Percentiles rank a stretch among this genome's conserved stretches.
These are phyloP conservation scores for Ditylenchus dipsaci DNA, from an alignment of 1,140 invertebrate species.

Conservation along the genomic window DNA sequence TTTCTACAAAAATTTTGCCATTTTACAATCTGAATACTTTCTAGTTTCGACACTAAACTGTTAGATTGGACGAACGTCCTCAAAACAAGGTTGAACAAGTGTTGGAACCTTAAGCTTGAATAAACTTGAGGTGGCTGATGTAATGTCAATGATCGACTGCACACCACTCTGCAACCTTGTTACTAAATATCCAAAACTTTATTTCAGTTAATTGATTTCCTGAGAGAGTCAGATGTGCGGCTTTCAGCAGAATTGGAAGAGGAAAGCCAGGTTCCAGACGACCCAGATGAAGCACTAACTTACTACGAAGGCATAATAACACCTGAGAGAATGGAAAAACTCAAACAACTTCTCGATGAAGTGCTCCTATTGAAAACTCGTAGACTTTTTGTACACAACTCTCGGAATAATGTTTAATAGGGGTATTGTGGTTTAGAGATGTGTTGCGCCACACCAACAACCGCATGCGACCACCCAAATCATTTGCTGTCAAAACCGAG, in stretches of 20 bases:
- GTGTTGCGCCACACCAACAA: constrained; percentile 1
- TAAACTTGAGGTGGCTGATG: too few relatives aligned
- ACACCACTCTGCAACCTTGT: too few relatives aligned
- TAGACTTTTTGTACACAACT: not conserved
- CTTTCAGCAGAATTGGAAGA: constrained; percentile 7
- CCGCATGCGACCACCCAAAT: not conserved
- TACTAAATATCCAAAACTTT: not conserved
- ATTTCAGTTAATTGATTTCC: constrained; percentile 12
- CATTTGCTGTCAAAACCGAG: too few relatives aligned
- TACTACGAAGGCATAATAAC: constrained; percentile 22
- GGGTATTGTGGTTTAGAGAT: too few relatives aligned
- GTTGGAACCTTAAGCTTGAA: too few relatives aligned
- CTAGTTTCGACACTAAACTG: too few relatives aligned
- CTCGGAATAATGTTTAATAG: not conserved
- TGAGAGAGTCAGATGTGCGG: constrained; percentile 23
- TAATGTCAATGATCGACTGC: too few relatives aligned
- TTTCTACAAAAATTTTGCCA: too few relatives aligned
- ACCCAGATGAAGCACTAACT: not conserved
- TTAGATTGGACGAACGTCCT: too few relatives aligned
- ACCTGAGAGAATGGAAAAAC: constrained; percentile 10
- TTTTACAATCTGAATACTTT: too few relatives aligned
- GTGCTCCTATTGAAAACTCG: constrained; percentile 8
- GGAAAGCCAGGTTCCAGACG: constrained; percentile 12
- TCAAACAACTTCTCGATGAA: constrained; percentile 7
- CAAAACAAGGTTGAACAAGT: too few relatives aligned